phyloP scores from a whole-genome alignment of 2,797 vertebrate species.

The Odontamblyopus lacepedii region DNA sequence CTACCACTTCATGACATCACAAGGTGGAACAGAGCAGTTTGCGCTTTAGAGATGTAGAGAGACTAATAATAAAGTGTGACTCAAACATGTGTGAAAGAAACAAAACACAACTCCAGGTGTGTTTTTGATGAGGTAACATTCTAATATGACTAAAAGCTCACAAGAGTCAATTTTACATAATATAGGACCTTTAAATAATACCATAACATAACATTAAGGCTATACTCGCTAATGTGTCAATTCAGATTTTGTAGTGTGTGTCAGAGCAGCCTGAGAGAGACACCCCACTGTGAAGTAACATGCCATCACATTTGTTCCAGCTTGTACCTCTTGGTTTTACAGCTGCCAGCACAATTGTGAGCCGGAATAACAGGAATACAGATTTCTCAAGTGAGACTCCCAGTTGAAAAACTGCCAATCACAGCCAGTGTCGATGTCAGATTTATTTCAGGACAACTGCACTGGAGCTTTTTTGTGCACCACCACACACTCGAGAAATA shows the following conservation, averaged over 20 bases:
- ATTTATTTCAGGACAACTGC: constrained; percentile 14
- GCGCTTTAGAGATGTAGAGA: too few species aligned
- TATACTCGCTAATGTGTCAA: constrained; percentile 16
- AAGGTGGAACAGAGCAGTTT: too few species aligned
- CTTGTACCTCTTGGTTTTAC: constrained; percentile 53
- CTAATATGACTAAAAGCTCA: too few species aligned
- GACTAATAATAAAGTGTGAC: too few species aligned
- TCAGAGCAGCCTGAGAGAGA: constrained; percentile 4
- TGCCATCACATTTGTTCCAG: constrained; percentile 50
- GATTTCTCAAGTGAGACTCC: constrained; percentile 45
- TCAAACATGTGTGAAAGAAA: too few species aligned
- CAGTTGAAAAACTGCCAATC: constrained; percentile 60
- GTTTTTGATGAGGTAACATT: too few species aligned
- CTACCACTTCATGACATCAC: too few species aligned
- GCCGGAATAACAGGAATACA: constrained; percentile 50
- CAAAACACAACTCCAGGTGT: too few species aligned
- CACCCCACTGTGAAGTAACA: constrained; percentile 35
- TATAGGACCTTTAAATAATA: neutral
- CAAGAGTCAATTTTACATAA: too few species aligned
- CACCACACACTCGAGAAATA: constrained; percentile 6
- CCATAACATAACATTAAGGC: constrained; percentile 2
- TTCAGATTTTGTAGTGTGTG: constrained; percentile 3
- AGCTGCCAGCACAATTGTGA: constrained; percentile 39
- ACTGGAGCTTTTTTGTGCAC: constrained; percentile 20
- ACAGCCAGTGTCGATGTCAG: constrained; percentile 27